Evolutionary conservation across 2,888 invertebrate genomes (phyloP), one percentile per base, ranked within the genome.

Genomic region (Loripinus fragilis): DNA sequence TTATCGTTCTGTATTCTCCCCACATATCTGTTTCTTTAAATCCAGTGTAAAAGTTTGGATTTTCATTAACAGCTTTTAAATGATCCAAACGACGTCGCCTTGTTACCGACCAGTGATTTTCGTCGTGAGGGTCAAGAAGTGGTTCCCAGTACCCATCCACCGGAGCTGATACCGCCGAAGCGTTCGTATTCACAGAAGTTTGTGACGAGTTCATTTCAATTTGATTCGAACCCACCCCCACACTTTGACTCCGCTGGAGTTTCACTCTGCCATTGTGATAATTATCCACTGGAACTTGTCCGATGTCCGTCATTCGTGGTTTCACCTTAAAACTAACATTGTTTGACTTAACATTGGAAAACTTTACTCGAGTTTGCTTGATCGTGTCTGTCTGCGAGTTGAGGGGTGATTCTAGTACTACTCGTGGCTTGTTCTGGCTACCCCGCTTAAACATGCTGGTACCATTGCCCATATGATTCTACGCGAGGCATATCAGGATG

Each of bases 251-350:
- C 41, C 55, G 35, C 25, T 77, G 74, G 50, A 72, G 83, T 41
- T 72, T 81, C 42, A 76, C 48, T 55, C 69, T 69, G 7, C 74
- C 67, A 38, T 12, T 12, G 7, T 38, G 38, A 38, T 8, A 38
- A 20, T 69, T 38, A 48, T 86, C 87, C 0, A 80, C 48, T 38
- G 76, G 80, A 0, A 87, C 52, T 12, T 76, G 71, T 8, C 87
- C 87, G 20, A 86, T 74, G 20, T 86, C 86, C 12, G 74, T 72
- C 87, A 87, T 87, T 50, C 83, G 75, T 17, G 87, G 87, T 55
- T 76, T 77, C 5, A 64, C 71, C 25, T 77, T 85, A 41, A 82
- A 76, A 12, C 73, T 73, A 2, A 67, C 64, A 28, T 71, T 76
- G 10, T 79, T 71, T 12, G 76, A 67, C 50, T 76, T 82, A 25